Evolutionary conservation across 2,888 invertebrate genomes (phyloP).

Genomic region (Cylindroiulus punctatus): DNA sequence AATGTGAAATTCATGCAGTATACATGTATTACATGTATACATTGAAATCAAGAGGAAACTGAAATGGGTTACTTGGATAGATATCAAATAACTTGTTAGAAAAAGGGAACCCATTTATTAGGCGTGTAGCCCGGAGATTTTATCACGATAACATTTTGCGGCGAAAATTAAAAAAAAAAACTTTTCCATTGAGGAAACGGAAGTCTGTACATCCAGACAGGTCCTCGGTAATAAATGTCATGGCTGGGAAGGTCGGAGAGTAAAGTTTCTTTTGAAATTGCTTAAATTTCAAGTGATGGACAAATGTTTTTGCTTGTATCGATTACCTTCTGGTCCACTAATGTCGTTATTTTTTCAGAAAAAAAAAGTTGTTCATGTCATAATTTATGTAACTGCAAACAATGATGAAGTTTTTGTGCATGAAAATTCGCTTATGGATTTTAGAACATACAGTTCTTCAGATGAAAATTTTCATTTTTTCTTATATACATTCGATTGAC

Average conservation of each 20-base stretch:
- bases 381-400: too few species aligned
- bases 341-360: not conserved
- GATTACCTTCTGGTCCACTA: not conserved
- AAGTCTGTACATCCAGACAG: not conserved
- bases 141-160: not conserved
- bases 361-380: too few species aligned
- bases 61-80: not conserved
- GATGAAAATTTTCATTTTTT: not conserved
- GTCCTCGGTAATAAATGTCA: not conserved
- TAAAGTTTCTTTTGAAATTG: not conserved
- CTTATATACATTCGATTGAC: not conserved
- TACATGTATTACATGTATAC: too few species aligned
- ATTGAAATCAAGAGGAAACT: not conserved
- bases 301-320: not conserved
- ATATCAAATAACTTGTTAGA: not conserved
- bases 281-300: not conserved
- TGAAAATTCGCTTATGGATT: too few species aligned
- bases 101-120: too few species aligned
- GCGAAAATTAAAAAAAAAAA: not conserved
- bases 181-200: not conserved
- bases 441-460: too few species aligned
- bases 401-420: too few species aligned
- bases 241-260: not conserved
- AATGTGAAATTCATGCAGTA: too few species aligned
- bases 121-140: too few species aligned